Conservation (phyloP, 2,113 vertebrate species). For the Cavia aperea region DNA sequence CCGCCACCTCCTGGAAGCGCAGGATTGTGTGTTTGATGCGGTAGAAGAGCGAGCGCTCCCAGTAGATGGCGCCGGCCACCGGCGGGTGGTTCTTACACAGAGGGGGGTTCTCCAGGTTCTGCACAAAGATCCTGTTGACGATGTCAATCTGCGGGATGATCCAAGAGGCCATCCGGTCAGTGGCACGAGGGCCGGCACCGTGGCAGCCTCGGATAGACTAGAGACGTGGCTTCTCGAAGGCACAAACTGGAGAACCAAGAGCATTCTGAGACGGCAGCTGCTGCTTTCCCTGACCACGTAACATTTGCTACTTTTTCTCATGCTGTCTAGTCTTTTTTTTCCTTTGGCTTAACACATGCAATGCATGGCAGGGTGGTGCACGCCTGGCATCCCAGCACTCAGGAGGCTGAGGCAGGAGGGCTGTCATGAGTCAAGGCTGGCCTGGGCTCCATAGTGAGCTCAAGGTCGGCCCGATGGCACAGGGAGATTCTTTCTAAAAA, state of each 20-base stretch:
- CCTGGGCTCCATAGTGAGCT: background rate
- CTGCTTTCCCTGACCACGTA: background rate
- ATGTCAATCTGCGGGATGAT: conserved; percentile 80
- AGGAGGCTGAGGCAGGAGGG: background rate
- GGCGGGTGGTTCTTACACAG: conserved; percentile 85
- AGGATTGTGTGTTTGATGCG: conserved; percentile 83
- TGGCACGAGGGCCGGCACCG: fast-evolving
- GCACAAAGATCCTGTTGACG: conserved; percentile 80
- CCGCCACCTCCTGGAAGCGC: conserved; percentile 81
- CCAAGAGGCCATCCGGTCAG: background rate
- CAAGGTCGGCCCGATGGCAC: background rate
- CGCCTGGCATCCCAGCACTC: background rate
- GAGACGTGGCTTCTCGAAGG: background rate
- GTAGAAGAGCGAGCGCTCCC: conserved; percentile 83
- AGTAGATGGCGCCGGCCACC: conserved; percentile 87
- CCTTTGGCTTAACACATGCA: background rate
- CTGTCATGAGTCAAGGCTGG: background rate
- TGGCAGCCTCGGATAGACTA: background rate
- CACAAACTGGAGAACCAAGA: background rate
- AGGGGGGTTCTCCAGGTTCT: conserved; percentile 80
- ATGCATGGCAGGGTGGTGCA: background rate
- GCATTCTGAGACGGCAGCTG: background rate
- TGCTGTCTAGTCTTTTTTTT: too few species aligned
- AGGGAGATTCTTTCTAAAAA: background rate
- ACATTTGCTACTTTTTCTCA: background rate